Percentiles rank a stretch among this genome's conserved stretches.
Evolutionary conservation across 2,888 invertebrate genomes (phyloP).

Genomic region (Galerucella pusilla): DNA sequence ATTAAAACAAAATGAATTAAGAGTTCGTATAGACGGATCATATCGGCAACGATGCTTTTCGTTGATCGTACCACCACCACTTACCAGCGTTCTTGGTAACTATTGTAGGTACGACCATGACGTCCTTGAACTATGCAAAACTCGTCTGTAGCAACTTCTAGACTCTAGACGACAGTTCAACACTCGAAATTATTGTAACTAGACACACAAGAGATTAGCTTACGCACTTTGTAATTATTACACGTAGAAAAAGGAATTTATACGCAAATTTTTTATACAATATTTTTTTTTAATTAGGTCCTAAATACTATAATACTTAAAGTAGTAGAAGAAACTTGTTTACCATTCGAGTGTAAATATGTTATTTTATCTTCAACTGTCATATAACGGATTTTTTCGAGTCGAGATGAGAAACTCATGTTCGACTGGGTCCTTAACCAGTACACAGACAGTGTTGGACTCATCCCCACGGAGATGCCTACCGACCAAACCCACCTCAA

Average conservation of each 20-base stretch:
- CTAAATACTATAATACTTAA: too few relatives aligned
- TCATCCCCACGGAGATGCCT: too few relatives aligned
- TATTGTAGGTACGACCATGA: constrained; percentile 37
- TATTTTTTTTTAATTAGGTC: too few relatives aligned
- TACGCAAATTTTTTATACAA: neutral
- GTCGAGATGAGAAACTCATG: too few relatives aligned
- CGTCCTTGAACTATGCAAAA: constrained; percentile 50
- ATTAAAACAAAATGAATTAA: neutral
- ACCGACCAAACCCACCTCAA: too few relatives aligned
- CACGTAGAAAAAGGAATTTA: neutral
- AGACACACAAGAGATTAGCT: constrained; percentile 24
- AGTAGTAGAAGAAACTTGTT: too few relatives aligned
- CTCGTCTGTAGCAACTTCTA: constrained; percentile 45
- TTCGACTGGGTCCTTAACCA: too few relatives aligned
- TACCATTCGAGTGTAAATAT: too few relatives aligned
- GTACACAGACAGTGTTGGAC: too few relatives aligned
- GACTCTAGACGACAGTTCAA: constrained; percentile 39
- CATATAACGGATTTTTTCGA: too few relatives aligned
- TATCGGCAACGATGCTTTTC: neutral
- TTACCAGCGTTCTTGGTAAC: neutral
- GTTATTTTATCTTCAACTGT: too few relatives aligned
- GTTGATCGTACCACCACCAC: constrained; percentile 7
- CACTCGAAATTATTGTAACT: constrained; percentile 34
- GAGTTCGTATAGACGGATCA: neutral
- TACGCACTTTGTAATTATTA: neutral